A percentile compares a stretch with the other conserved stretches of the same genome.
These are phyloP conservation scores for Ephydatia muelleri DNA, from an alignment of 37 sponge, comb jelly and placozoan genomes.

Conservation along the genomic window DNA sequence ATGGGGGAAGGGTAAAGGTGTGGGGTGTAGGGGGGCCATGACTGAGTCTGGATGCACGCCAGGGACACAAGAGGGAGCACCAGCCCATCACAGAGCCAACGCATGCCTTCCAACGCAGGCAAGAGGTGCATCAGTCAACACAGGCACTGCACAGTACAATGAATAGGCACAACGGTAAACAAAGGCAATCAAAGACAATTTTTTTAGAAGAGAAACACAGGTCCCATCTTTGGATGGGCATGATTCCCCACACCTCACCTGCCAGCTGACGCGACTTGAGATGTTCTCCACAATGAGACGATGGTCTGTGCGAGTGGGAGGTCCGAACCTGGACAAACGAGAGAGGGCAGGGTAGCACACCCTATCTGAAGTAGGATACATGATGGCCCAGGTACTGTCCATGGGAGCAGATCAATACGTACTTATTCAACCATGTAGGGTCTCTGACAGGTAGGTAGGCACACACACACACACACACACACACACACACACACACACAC, in stretches of 20 bases:
- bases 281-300: slow-evolving; percentile 91
- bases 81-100: slow-evolving; percentile 21
- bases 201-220: no score
- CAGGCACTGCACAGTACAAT: slow-evolving; percentile 1
- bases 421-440: neutral
- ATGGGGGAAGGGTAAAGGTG: neutral
- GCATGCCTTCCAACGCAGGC: slow-evolving; percentile 24
- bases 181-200: neutral
- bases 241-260: slow-evolving; percentile 61
- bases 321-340: slow-evolving; percentile 68
- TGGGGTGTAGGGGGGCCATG: neutral
- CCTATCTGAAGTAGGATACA: no score
- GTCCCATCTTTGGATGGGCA: no score
- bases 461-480: no score
- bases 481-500: neutral
- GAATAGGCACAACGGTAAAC: neutral
- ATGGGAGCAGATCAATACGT: neutral
- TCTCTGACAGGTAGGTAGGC: neutral
- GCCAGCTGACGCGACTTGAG: slow-evolving; percentile 96
- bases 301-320: slow-evolving; percentile 85
- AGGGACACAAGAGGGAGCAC: neutral
- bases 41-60: neutral
- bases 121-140: neutral
- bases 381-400: neutral
- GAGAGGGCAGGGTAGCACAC: neutral